Base-by-base conservation (phyloP, 2,888 invertebrate genomes). In the Drosophila parthenogenetica region DNA sequence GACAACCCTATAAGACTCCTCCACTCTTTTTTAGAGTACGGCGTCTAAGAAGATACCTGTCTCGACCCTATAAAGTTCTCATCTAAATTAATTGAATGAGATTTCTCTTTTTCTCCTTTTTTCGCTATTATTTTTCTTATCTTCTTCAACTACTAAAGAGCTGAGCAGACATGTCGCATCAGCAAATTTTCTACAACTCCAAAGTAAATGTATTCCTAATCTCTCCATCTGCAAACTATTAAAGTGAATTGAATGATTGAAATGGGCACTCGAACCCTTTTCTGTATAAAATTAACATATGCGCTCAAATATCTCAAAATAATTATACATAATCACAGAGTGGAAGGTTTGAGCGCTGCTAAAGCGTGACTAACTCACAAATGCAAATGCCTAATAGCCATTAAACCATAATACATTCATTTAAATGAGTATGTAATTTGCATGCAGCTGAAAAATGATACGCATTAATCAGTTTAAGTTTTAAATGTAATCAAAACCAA, bases 401-500 rank as follows among this genome's bases (percentile, higher is more conserved):
- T 80, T 59, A 57, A 37, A 22, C 50, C 54, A 22, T 42, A 48
- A 48, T n/a, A 48, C 50, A 14, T 37, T 45, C 35, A 51, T 19
- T 32, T 60, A 73, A 81, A 68, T 70, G 63, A 40, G 40, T 65
- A 16, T 22, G 55, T 39, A 68, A 68, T 59, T 64, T 63, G 40
- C 55, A 65, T 63, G 32, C 49, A 59, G 10, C 48, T 78, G 61
- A 76, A 73, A 75, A 81, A 85, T 81, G 37, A 57, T 55, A n/a
- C 29, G 32, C 55, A 87, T 76, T 55, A 87, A 79, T 87, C 77
- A 69, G 75, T 58, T 69, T 39, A 46, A 50, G 55, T 63, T 59
- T 61, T 57, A 57, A 69, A 67, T 73, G 71, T 73, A 87, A 85
- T 85, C 82, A 72, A 76, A 81, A 57, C 13, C 46, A 64, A 29